These are phyloP conservation scores for Cybosia mesomella DNA, from an alignment of 2,888 invertebrate genomes.

Conservation along the genomic window DNA sequence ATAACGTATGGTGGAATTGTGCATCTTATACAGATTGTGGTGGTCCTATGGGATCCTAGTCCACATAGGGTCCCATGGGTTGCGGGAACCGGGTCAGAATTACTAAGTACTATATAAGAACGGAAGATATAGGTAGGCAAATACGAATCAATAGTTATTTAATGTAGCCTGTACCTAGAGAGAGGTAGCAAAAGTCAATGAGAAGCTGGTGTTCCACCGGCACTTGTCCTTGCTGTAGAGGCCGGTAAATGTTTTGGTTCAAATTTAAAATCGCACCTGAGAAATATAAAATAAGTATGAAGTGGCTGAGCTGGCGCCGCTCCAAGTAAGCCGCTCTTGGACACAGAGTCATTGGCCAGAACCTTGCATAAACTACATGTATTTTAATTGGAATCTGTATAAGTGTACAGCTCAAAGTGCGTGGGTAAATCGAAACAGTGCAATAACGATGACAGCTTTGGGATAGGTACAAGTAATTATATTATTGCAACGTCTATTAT, in stretches of 20 bases:
- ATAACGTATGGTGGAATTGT: too few relatives aligned
- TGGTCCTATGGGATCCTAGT: too few relatives aligned
- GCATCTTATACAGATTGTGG: too few relatives aligned
- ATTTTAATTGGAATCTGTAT: not conserved
- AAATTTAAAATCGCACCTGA: slow-evolving; percentile 14
- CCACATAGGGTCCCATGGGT: too few relatives aligned
- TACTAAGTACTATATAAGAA: not conserved
- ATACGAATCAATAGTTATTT: not conserved
- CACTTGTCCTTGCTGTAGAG: not conserved
- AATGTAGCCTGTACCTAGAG: not conserved
- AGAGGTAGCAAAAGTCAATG: not conserved
- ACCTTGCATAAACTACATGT: not conserved
- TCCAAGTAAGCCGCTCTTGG: slow-evolving; percentile 25
- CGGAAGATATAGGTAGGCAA: not conserved
- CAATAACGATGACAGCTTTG: not conserved
- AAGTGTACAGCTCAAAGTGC: not conserved
- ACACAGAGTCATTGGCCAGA: not conserved
- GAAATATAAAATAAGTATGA: slow-evolving; percentile 16
- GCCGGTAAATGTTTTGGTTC: slow-evolving; percentile 12
- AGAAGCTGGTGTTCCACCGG: slow-evolving; percentile 1
- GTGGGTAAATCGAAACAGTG: not conserved
- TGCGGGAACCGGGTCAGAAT: too few relatives aligned
- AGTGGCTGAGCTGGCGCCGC: slow-evolving; percentile 27
- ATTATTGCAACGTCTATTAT: not conserved
- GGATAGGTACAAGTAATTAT: not conserved